Evolutionary conservation across 2,888 invertebrate species (phyloP).

Genomic region (Campopleginae sp.): DNA sequence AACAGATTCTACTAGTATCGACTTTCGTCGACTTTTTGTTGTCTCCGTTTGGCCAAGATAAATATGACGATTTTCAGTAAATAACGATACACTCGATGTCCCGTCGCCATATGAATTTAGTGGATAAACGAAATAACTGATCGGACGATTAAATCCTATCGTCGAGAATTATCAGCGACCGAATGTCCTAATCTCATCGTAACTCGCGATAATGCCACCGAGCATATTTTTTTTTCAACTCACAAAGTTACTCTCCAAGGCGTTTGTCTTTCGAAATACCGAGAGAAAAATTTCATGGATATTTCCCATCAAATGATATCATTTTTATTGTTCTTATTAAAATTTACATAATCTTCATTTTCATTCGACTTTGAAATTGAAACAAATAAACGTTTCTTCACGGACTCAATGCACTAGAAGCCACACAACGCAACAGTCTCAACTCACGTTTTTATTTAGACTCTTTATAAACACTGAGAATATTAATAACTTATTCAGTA

Average conservation of each 20-base stretch:
- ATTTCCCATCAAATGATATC: conserved; percentile 26
- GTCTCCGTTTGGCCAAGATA: background rate
- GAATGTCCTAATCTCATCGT: conserved; percentile 38
- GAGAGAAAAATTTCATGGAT: background rate
- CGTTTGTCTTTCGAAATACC: background rate
- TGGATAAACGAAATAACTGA: conserved; percentile 25
- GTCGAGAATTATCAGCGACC: conserved; percentile 26
- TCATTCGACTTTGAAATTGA: conserved; percentile 31
- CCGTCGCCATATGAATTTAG: conserved; percentile 21
- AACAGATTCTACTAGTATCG: background rate
- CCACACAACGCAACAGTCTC: conserved; percentile 53
- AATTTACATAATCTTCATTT: too few relatives aligned
- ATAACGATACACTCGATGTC: conserved; percentile 9
- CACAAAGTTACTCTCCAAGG: background rate
- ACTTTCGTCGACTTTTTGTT: background rate
- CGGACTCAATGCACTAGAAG: background rate
- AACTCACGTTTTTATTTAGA: conserved; percentile 63
- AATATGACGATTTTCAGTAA: conserved; percentile 5
- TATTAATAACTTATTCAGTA: conserved; percentile 65
- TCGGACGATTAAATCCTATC: conserved; percentile 23
- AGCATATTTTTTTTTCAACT: conserved; percentile 21
- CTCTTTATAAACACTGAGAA: conserved; percentile 58
- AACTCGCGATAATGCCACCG: conserved; percentile 17
- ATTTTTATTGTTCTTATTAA: conserved; percentile 39
- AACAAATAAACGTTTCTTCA: conserved; percentile 22